Percentiles rank a stretch among this genome's conserved stretches.
Evolutionary conservation across 2,113 vertebrate species (phyloP).

Genomic region (Otus sunia): DNA sequence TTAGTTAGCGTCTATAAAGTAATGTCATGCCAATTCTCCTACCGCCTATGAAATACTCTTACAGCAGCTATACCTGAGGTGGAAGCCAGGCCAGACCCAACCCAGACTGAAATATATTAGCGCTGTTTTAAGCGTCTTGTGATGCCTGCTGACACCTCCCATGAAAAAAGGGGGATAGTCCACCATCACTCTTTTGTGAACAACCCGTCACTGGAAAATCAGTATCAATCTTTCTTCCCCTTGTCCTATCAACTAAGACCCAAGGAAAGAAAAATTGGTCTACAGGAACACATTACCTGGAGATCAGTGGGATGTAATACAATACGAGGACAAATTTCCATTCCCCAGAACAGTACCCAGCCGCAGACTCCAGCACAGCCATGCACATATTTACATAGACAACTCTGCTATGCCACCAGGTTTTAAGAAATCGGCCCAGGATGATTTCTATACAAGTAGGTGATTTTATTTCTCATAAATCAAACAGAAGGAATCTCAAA

Average conservation of each 20-base stretch:
- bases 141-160: conserved; percentile 38
- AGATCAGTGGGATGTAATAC: conserved; percentile 15
- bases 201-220: conserved; percentile 41
- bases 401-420: background rate
- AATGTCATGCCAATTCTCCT: conserved; percentile 5
- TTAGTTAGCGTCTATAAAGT: conserved; percentile 6
- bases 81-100: background rate
- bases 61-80: background rate
- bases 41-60: background rate
- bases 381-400: background rate
- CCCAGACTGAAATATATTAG: conserved; percentile 26
- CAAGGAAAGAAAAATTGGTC: conserved; percentile 58
- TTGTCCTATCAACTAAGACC: conserved; percentile 35
- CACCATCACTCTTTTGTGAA: conserved; percentile 41
- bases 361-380: background rate
- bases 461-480: background rate
- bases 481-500: background rate
- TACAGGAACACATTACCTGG: background rate
- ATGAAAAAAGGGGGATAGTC: conserved; percentile 24
- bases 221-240: conserved; percentile 61
- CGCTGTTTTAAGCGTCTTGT: conserved; percentile 52
- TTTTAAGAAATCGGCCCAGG: background rate
- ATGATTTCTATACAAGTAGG: background rate
- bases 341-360: background rate
- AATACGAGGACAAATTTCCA: background rate